Evolutionary conservation across 2,888 invertebrate genomes (phyloP), one percentile per base, ranked within the genome.

Genomic region (Tromatobia lineatoria): DNA sequence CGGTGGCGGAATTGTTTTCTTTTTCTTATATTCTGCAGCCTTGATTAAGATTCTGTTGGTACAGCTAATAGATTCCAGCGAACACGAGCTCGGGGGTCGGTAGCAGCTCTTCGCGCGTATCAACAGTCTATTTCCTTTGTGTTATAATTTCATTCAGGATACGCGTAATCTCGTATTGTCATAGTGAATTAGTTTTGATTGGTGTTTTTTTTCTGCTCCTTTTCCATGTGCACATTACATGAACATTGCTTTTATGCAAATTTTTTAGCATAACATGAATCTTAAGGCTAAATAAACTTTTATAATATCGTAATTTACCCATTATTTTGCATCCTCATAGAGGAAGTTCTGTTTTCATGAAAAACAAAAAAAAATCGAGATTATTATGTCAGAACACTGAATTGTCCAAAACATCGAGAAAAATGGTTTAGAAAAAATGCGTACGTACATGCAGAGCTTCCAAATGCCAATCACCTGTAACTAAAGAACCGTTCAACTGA

Each of bases 81-180:
- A n/a, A 18, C 38, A 47, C 20, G 11, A 15, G 54, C 70, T 82
- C 23, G 54, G 15, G 42, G 38, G 34, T 34, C 59, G 50, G 38
- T 20, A 25, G 66, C 2, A 29, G n/a, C 73, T 74, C 50, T 69
- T 83, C 66, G 66, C 34, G 59, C 80, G 71, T 83, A 83, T 80
- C 80, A 77, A 83, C 80, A 77, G 79, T 74, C 76, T 76, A 77
- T 83, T 83, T 69, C 73, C 80, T 83, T 61, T 75, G 54, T 34
- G 59, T 78, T 59, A 67, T 67, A 73, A 80, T 77, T 83, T 79
- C 75, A 83, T 83, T 83, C 76, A 80, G 83, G 83, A 83, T 76
- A 83, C 80, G 80, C 73, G 80, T 76, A 73, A 83, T 83, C 83
- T 80, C 50, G 79, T 69, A 75, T 80, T 79, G 75, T 74, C 66